Percentiles rank a stretch among this genome's conserved stretches.
phyloP scores from a whole-genome alignment of 2,797 vertebrate genomes.

The Lepilemur ruficaudatus region DNA sequence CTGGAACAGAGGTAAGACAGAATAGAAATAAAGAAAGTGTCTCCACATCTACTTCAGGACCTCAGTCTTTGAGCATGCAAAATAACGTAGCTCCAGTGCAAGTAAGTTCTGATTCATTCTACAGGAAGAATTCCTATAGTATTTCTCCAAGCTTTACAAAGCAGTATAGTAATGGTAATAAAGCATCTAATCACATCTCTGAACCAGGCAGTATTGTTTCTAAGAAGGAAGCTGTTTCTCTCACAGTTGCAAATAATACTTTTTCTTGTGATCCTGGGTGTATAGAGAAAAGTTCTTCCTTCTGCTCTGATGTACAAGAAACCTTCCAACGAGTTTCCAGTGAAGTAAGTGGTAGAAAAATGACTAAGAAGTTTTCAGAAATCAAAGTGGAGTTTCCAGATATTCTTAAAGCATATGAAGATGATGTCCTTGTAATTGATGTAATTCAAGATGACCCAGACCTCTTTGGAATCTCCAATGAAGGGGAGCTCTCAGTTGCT shows the following conservation, averaged over 20 bases:
- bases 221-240: slow-evolving; percentile 48
- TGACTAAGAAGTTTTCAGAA: slow-evolving; percentile 57
- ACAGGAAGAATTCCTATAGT: slow-evolving; percentile 45
- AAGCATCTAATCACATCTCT: slow-evolving; percentile 31
- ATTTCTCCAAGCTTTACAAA: slow-evolving; percentile 60
- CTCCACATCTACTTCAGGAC: slow-evolving; percentile 40
- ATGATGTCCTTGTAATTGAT: slow-evolving; percentile 94
- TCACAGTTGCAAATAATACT: slow-evolving; percentile 47
- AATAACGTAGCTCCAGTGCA: not conserved
- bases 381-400: slow-evolving; percentile 79
- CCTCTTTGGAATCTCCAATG: slow-evolving; percentile 87
- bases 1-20: slow-evolving; percentile 62
- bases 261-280: slow-evolving; percentile 31
- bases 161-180: slow-evolving; percentile 17
- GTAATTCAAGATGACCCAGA: slow-evolving; percentile 94
- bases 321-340: slow-evolving; percentile 46
- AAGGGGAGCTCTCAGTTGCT: slow-evolving; percentile 69
- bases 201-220: slow-evolving; percentile 37
- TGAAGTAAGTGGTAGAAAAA: slow-evolving; percentile 53
- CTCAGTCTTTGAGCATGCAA: not conserved
- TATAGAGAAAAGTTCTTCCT: slow-evolving; percentile 39
- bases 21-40: slow-evolving; percentile 59
- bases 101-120: not conserved
- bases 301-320: slow-evolving; percentile 60
- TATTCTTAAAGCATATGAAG: slow-evolving; percentile 90